A percentile compares a stretch with the other conserved stretches of the same genome.
phyloP scores from a whole-genome alignment of 2,797 vertebrate genomes.

The Pelodytes ibericus region DNA sequence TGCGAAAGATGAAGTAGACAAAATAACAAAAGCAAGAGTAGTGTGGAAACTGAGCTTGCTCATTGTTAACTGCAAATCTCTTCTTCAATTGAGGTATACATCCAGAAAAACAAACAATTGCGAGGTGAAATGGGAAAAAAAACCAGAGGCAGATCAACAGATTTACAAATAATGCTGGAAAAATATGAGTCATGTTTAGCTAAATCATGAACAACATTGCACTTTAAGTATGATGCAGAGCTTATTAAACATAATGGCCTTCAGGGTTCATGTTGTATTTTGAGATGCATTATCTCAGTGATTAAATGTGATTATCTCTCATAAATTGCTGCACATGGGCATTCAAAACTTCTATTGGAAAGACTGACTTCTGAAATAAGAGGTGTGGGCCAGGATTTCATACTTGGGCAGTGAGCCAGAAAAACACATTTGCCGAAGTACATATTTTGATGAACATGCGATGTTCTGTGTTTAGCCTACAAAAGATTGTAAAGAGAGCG shows the following conservation, averaged over 20 bases:
- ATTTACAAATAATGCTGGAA: slow-evolving; percentile 1
- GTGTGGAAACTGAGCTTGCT: too few species aligned
- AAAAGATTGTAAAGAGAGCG: neutral
- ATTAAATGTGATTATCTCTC: slow-evolving; percentile 10
- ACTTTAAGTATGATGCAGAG: slow-evolving; percentile 2
- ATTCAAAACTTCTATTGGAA: neutral
- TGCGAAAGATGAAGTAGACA: too few species aligned
- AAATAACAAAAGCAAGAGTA: too few species aligned
- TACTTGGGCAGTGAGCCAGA: neutral
- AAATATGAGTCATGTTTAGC: neutral
- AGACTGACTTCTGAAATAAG: slow-evolving; percentile 11
- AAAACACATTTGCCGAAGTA: neutral
- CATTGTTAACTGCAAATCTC: too few species aligned
- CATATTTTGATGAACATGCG: neutral
- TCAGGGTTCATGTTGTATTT: neutral
- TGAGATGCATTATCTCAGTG: slow-evolving; percentile 7
- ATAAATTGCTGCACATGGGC: slow-evolving; percentile 3
- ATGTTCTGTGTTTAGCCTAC: neutral
- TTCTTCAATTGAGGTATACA: too few species aligned
- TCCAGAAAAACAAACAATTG: too few species aligned
- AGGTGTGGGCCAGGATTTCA: neutral
- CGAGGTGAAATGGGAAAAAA: neutral
- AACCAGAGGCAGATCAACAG: neutral
- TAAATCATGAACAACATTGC: neutral
- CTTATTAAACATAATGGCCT: slow-evolving; percentile 1